Evolutionary conservation across 2,113 vertebrate species (phyloP), one percentile per base, ranked within the genome.

Genomic region (Antigone vipio): DNA sequence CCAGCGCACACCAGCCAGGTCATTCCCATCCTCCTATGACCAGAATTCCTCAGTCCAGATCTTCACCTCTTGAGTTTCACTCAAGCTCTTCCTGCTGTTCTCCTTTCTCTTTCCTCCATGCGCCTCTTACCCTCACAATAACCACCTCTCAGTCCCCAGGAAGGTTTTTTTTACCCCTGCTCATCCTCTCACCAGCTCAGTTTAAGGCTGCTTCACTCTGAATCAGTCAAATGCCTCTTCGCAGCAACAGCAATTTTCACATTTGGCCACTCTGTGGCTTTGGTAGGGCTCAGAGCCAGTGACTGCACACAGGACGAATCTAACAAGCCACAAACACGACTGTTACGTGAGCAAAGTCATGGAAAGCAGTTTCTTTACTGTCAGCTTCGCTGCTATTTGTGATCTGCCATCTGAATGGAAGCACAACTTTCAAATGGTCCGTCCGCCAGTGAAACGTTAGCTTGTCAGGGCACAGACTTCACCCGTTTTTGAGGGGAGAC

Each of bases 391-490:
- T 45, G 84, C 14, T 5, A 64, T 55, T 14, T 29, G 75, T 34
- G 8, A n/a, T 58, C 66, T 29, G 52, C 29, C 2, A 3, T 23
- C 40, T 42, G 40, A 42, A 42, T 42, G 40, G 40, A 42, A 42
- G 40, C 40, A 42, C 40, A 42, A 42, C 40, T 42, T 42, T 42
- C 40, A 42, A 42, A 42, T 42, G 40, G 40, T 42, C 40, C 40
- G 11, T 42, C 40, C 5, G 40, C 40, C 40, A 11, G 24, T 11
- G 9, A 27, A n/a, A 14, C 1, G 0, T 16, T 29, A 9, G 21
- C 64, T 91, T 32, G 5, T 42, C 53, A 21, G 72, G 53, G 32
- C 59, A 22, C 47, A 49, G 24, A 45, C 24, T 11, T 55, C 72
- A 42, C 3, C 14, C 23, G 13, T 3, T 21, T 62, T 15, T 3